Evolutionary conservation across 1,140 invertebrate genomes (phyloP), one percentile per base, ranked within the genome.

Genomic region (Drosophila truncata): DNA sequence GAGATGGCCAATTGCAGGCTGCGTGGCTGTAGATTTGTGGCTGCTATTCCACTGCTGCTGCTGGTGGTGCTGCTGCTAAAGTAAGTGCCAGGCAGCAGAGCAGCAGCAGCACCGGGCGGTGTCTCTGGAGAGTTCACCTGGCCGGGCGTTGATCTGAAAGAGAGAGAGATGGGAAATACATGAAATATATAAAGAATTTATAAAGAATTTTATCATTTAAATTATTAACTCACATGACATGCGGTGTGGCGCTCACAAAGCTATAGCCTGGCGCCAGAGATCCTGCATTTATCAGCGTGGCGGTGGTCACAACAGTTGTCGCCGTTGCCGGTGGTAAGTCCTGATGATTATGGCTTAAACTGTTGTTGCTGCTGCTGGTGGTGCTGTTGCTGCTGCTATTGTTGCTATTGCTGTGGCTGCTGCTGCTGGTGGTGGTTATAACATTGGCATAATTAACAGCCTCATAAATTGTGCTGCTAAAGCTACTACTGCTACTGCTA

Each of bases 391-490:
- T 74, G 47, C 5, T 14, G 13, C 37, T 5, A 16, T 42, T 5
- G 10, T 2, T 42, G n/a, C 2, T 9, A 4, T 41, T 41, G n/a
- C 2, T 74, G 57, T 13, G 61, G 78, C 9, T 74, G 47, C 4
- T 74, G 47, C 5, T 14, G 13, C 37, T 5, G 18, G 52, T 5
- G 10, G 1, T 42, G n/a, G 4, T 9, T 2, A 18, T 41, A 1
- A 4, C n/a, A 41, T 18, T 46, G 20, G 23, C 44, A 69, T 91
- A 86, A 50, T 82, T 91, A 20, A 91, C 82, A 11, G 82, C 80
- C 75, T 91, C 87, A 33, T 74, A 88, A n/a, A 80, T 64, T 1
- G 84, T 47, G 55, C 64, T 73, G 62, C 64, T 77, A 8, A 78
- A 83, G 42, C 50, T 67, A 55, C 50, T 74, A 4, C 35, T 42